Percentiles rank a stretch among this genome's conserved stretches.
These are phyloP conservation scores for Nothocercus nigrocapillus DNA, from an alignment of 2,113 vertebrate genomes.

Conservation along the genomic window DNA sequence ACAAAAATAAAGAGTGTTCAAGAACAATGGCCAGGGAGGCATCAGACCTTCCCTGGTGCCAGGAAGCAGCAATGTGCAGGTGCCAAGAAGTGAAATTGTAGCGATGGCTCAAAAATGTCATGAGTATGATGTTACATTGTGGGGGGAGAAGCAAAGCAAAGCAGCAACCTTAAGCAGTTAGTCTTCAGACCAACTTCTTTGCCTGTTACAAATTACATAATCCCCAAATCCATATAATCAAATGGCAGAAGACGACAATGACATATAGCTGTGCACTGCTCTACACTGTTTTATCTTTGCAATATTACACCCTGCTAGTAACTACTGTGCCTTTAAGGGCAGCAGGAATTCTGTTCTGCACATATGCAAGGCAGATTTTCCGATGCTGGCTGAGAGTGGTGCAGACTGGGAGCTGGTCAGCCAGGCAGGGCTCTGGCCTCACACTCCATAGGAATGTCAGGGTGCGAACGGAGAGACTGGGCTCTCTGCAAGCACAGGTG, in stretches of 20 bases:
- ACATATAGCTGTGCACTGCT: fast-evolving
- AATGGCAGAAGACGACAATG: not conserved
- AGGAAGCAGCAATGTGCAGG: not conserved
- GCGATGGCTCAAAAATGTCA: not conserved
- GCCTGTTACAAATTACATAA: not conserved
- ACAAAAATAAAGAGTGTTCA: not conserved
- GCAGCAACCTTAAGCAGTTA: not conserved
- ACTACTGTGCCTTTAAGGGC: not conserved
- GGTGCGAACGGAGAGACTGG: not conserved
- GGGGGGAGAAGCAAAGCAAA: not conserved
- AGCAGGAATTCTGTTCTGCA: not conserved
- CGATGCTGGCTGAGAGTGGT: not conserved
- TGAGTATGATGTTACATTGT: not conserved
- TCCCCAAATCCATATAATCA: not conserved
- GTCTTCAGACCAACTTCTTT: not conserved
- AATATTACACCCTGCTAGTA: not conserved
- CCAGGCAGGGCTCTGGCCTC: not conserved
- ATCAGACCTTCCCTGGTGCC: not conserved
- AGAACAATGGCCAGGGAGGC: not conserved
- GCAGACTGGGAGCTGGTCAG: not conserved
- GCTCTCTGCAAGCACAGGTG: not conserved
- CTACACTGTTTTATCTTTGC: fast-evolving
- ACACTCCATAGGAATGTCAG: not conserved
- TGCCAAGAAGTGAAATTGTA: not conserved
- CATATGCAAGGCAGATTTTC: not conserved